A percentile compares a stretch with the other conserved stretches of the same genome.
These are phyloP conservation scores for Troglohyphantes excavatus DNA, from an alignment of 2,888 invertebrate species.

Conservation along the genomic window DNA sequence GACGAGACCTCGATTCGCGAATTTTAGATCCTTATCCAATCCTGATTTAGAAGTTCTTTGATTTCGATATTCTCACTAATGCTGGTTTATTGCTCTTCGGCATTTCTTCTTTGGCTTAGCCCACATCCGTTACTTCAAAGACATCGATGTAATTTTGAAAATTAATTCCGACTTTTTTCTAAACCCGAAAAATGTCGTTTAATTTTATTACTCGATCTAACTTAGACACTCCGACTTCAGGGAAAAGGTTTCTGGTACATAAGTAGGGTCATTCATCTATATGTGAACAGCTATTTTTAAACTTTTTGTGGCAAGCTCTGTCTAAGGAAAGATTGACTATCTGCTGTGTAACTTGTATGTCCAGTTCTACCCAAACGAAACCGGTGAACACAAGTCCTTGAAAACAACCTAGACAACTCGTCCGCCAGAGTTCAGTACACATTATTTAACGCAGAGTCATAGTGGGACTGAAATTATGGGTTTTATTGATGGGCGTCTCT, in stretches of 20 bases:
- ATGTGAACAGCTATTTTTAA: not conserved
- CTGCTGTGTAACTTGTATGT: not conserved
- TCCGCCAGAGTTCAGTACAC: too few relatives aligned
- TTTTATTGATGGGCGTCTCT: too few relatives aligned
- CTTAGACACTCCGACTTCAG: too few relatives aligned
- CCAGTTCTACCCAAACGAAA: not conserved
- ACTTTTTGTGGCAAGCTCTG: not conserved
- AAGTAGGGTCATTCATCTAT: not conserved
- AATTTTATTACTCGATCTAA: too few relatives aligned
- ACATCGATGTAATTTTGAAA: not conserved
- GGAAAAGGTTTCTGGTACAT: not conserved
- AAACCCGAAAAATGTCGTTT: too few relatives aligned
- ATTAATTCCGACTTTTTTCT: too few relatives aligned
- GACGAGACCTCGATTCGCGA: not conserved
- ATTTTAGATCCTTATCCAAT: not conserved
- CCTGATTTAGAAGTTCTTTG: constrained; percentile 14
- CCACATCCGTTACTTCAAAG: not conserved
- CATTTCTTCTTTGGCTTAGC: not conserved
- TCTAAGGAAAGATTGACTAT: not conserved
- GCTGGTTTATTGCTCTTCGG: not conserved
- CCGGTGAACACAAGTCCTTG: too few relatives aligned
- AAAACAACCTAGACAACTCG: too few relatives aligned
- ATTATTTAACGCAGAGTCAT: too few relatives aligned
- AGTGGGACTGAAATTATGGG: too few relatives aligned
- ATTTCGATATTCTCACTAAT: not conserved